These are phyloP conservation scores for Acropora yongei DNA, from an alignment of 64 coral and sea anemone species.

Conservation along the genomic window DNA sequence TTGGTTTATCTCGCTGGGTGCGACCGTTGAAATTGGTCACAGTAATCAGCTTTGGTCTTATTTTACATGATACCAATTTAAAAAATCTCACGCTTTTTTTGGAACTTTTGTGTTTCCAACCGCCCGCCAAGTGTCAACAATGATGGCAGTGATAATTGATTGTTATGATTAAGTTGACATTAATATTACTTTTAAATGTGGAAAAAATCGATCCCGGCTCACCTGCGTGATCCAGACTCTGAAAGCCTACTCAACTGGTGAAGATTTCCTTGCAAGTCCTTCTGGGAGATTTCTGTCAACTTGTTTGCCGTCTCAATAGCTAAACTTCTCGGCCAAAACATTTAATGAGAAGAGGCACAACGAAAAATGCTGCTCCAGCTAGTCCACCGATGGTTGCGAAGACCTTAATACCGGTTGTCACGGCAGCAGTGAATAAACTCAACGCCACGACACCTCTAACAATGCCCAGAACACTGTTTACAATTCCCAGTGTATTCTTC, in stretches of 20 bases:
- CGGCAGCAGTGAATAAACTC: conserved; percentile 34
- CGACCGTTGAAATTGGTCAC: too few relatives aligned
- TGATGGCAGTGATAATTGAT: too few relatives aligned
- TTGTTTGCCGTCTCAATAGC: conserved; percentile 83
- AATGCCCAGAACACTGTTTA: conserved; percentile 68
- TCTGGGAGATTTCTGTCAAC: conserved; percentile 51
- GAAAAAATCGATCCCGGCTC: not conserved
- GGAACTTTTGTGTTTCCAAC: too few relatives aligned
- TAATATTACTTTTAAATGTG: too few relatives aligned
- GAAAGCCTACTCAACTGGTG: conserved; percentile 48
- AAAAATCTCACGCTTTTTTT: too few relatives aligned
- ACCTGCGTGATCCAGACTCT: conserved; percentile 42
- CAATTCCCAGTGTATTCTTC: conserved; percentile 65
- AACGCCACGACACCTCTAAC: conserved; percentile 60
- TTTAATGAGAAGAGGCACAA: conserved; percentile 60
- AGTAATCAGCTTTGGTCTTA: too few relatives aligned
- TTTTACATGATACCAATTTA: too few relatives aligned
- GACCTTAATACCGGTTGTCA: not conserved
- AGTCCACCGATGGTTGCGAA: conserved; percentile 16
- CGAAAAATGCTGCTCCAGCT: conserved; percentile 54
- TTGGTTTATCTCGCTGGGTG: not conserved
- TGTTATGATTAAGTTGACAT: too few relatives aligned
- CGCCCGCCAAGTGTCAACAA: too few relatives aligned
- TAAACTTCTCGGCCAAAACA: conserved; percentile 62
- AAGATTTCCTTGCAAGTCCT: conserved; percentile 63